Base-by-base conservation (phyloP, 2,113 vertebrate genomes). In the Anser cygnoides region DNA sequence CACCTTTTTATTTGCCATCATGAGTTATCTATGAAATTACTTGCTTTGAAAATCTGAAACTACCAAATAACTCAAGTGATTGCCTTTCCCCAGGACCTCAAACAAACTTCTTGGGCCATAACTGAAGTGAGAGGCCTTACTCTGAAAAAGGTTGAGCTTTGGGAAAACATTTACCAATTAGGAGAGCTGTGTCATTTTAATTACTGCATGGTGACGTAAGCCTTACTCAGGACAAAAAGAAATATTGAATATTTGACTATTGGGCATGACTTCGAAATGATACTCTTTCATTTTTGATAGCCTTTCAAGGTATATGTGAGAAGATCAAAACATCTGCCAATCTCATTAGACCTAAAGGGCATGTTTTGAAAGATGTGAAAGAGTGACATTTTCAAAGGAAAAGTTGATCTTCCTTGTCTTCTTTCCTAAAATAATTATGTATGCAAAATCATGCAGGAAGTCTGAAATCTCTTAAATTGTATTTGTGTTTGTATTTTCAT, bases 151-250 rank as follows among this genome's bases (percentile, higher is more conserved):
- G 13, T 10, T 43, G 50, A 39, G 39, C 39, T 39, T 39, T 39
- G 39, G 39, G 39, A 39, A 39, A 37, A 72, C 76, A 63, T 78
- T 81, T 90, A 62, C 37, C n/a, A 35, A 43, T 70, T 68, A 85
- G 76, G n/a, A 87, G 44, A 84, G 9, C n/a, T 41, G n/a, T 72
- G 86, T 43, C 16, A 83, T 96, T 95, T 91, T 92, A 95, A 90
- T 93, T 54, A 57, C 25, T 85, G 23, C 58, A 13, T 59, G 29
- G 15, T 91, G 62, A n/a, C 62, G 43, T 13, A 18, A 94, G 19
- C 15, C 66, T 39, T 83, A 44, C 76, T 90, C 74, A 28, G 35
- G 39, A 97, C 43, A 86, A 70, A 89, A 44, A 59, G 7, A n/a
- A 90, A 58, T 92, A 59, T 70, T 86, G 54, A 81, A 16, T 84